These are phyloP conservation scores for Sebastes hubbsi DNA, from an alignment of 2,797 vertebrate genomes.

Conservation along the genomic window DNA sequence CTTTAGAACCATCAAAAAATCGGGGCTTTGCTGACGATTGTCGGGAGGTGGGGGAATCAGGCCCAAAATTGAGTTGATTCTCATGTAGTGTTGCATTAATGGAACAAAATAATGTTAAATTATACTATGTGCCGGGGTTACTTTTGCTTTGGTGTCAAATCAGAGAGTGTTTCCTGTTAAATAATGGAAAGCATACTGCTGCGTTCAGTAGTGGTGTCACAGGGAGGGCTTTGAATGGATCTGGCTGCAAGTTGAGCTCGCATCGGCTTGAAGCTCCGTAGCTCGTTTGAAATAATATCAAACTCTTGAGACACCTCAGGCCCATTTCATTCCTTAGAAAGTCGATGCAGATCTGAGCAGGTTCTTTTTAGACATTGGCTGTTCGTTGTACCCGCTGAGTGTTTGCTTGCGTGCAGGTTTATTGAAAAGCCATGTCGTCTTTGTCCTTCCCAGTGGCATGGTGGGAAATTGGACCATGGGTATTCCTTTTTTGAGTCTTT, in stretches of 20 bases:
- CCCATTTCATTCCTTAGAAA: slow-evolving; percentile 7
- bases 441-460: slow-evolving; percentile 23
- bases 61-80: too few species aligned
- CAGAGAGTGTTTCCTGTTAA: slow-evolving; percentile 60
- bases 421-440: slow-evolving; percentile 8
- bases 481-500: neutral
- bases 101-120: slow-evolving; percentile 29
- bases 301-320: slow-evolving; percentile 31
- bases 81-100: neutral
- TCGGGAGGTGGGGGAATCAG: too few species aligned
- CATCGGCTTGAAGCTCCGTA: slow-evolving; percentile 42
- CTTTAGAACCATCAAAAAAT: too few species aligned
- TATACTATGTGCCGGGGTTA: slow-evolving; percentile 20
- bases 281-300: slow-evolving; percentile 37
- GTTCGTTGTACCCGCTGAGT: neutral
- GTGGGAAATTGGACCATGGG: neutral
- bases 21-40: too few species aligned
- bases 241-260: slow-evolving; percentile 53
- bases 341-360: slow-evolving; percentile 7
- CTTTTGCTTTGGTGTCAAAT: slow-evolving; percentile 50
- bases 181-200: slow-evolving; percentile 60
- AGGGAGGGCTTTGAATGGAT: slow-evolving; percentile 43
- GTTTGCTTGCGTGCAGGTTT: slow-evolving; percentile 7
- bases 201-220: slow-evolving; percentile 50
- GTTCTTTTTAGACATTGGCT: neutral